Percentiles rank a stretch among this genome's conserved stretches.
Conservation (phyloP, 2,113 vertebrate species). For the Panthera leo region DNA sequence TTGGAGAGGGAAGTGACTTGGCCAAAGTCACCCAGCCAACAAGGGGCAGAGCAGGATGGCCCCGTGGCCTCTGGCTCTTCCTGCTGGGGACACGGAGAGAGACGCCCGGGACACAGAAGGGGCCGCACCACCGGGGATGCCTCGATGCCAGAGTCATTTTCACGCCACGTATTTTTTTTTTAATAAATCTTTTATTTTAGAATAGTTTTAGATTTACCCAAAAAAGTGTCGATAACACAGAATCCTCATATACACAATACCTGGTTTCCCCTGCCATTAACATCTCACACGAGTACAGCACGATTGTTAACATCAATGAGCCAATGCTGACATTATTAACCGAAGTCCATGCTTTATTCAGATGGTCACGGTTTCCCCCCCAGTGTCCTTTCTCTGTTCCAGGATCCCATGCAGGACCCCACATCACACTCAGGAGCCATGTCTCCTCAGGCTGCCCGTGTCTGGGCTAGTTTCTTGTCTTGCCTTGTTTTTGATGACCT, state of each 20-base stretch:
- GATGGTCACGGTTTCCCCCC: not conserved
- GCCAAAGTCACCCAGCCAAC: not conserved
- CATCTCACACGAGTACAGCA: rapidly evolving
- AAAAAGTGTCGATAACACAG: not conserved
- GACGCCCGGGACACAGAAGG: not conserved
- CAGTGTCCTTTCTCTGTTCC: not conserved
- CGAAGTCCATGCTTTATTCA: not conserved
- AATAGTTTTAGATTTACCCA: not conserved
- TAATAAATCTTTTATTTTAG: not conserved
- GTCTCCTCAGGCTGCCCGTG: not conserved
- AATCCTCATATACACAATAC: too few relatives aligned
- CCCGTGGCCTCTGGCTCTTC: not conserved
- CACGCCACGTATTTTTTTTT: not conserved
- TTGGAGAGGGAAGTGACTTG: not conserved
- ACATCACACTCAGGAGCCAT: rapidly evolving
- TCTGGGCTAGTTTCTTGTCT: rapidly evolving
- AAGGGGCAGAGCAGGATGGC: not conserved
- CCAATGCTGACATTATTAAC: rapidly evolving
- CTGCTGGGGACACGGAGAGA: not conserved
- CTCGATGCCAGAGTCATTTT: not conserved
- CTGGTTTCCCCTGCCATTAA: too few relatives aligned
- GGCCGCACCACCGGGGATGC: rapidly evolving
- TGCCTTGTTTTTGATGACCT: not conserved
- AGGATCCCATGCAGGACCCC: not conserved
- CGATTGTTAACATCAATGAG: not conserved